These are phyloP conservation scores for Palythoa caribaeorum DNA, from an alignment of 92 coral and sea anemone genomes.

Conservation along the genomic window DNA sequence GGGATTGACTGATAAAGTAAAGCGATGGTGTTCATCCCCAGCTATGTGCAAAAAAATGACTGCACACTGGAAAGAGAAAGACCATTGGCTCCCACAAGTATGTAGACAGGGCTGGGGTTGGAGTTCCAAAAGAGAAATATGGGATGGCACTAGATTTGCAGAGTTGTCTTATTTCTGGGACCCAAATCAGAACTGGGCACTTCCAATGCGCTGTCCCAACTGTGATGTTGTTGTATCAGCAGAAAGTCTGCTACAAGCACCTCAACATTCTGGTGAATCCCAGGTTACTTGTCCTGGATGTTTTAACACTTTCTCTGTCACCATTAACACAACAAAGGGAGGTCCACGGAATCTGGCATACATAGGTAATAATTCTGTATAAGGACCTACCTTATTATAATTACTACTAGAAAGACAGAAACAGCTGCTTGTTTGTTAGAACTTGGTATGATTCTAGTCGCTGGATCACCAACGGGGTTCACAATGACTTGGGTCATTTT, in stretches of 20 bases:
- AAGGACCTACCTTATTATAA: no score
- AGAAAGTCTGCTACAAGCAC: slow-evolving; percentile 37
- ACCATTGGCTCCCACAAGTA: slow-evolving; percentile 69
- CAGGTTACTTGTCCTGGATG: slow-evolving; percentile 50
- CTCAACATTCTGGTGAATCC: slow-evolving; percentile 39
- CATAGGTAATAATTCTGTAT: not conserved
- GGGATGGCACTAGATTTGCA: slow-evolving; percentile 77
- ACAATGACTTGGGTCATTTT: no score
- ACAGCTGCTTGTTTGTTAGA: no score
- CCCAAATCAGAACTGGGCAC: slow-evolving; percentile 56
- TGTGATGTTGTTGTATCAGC: slow-evolving; percentile 51
- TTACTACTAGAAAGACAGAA: no score
- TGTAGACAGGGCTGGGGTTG: slow-evolving; percentile 64
- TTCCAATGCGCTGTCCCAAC: slow-evolving; percentile 55
- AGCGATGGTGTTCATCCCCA: slow-evolving; percentile 64
- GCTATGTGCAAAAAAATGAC: slow-evolving; percentile 73
- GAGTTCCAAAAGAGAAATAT: slow-evolving; percentile 52
- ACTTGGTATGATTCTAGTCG: no score
- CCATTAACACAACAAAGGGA: slow-evolving; percentile 16
- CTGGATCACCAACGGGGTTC: no score
- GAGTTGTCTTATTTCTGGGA: slow-evolving; percentile 74
- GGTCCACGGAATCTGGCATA: slow-evolving; percentile 60
- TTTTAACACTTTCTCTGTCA: slow-evolving; percentile 19
- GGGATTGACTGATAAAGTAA: slow-evolving; percentile 63
- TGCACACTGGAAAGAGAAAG: slow-evolving; percentile 61